phyloP scores from a whole-genome alignment of 2,113 vertebrate genomes.

The Pungitius pungitius region DNA sequence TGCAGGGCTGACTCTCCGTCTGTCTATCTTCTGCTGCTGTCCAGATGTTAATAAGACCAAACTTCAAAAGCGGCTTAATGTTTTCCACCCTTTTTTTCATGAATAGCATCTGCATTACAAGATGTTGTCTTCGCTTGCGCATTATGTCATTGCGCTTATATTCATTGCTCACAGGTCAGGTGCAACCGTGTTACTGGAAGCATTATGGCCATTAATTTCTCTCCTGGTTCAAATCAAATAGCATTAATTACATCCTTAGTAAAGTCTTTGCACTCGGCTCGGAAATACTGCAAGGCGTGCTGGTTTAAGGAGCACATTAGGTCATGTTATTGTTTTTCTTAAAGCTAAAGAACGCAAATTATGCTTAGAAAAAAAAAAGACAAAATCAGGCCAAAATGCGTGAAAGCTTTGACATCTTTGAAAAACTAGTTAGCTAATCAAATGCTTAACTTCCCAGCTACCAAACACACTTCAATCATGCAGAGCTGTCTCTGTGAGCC shows the following conservation, averaged over 20 bases:
- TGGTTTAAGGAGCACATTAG: neutral
- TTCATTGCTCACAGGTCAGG: conserved; percentile 22
- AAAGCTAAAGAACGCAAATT: neutral
- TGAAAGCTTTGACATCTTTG: neutral
- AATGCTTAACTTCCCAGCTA: neutral
- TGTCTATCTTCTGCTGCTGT: conserved; percentile 54
- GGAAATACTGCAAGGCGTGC: neutral
- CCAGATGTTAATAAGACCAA: conserved; percentile 46
- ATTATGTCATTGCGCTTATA: conserved; percentile 9
- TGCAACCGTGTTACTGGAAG: conserved; percentile 13
- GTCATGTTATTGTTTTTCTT: neutral
- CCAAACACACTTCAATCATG: neutral
- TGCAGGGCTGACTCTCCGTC: conserved; percentile 27
- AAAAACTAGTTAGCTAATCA: neutral
- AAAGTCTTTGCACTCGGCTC: neutral
- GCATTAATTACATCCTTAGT: neutral
- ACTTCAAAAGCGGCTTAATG: conserved; percentile 32
- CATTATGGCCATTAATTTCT: neutral
- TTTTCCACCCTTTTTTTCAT: conserved; percentile 30
- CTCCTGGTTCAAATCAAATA: neutral
- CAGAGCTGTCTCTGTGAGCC: neutral
- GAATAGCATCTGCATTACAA: conserved; percentile 46
- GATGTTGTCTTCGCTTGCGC: conserved; percentile 17
- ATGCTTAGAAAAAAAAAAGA: neutral
- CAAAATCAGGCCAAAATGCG: neutral